Evolutionary conservation across 1,140 invertebrate species (phyloP).

Genomic region (Drosophila pallidifrons): DNA sequence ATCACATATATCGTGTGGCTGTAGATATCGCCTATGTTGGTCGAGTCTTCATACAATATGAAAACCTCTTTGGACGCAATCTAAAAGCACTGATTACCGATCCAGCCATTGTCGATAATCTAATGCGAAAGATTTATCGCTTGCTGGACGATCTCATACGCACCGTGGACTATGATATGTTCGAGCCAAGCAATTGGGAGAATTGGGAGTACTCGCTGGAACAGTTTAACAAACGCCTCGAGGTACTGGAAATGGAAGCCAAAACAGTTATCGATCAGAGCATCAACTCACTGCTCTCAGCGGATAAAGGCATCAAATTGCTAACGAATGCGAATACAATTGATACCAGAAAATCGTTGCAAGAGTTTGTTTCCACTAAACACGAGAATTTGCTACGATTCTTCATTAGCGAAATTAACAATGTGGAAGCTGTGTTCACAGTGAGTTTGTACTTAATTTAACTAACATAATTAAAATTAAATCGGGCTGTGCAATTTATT

Average conservation of each 20-base stretch:
- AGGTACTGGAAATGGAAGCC: constrained; percentile 91
- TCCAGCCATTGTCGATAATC: constrained; percentile 93
- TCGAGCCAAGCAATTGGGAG: constrained; percentile 90
- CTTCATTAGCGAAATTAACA: constrained; percentile 92
- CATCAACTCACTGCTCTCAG: constrained; percentile 91
- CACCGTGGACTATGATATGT: constrained; percentile 93
- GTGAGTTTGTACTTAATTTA: constrained; percentile 82
- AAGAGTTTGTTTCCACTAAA: constrained; percentile 90
- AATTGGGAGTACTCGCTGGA: constrained; percentile 93
- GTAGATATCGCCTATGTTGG: constrained; percentile 91
- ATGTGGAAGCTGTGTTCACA: constrained; percentile 89
- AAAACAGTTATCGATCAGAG: constrained; percentile 94
- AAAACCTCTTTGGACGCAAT: constrained; percentile 94
- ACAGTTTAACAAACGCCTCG: constrained; percentile 91
- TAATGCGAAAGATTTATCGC: constrained; percentile 87
- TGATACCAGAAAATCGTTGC: constrained; percentile 90
- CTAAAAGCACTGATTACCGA: constrained; percentile 94
- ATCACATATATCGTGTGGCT: constrained; percentile 93
- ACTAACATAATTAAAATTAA: background rate
- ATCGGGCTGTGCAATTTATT: background rate
- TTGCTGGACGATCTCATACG: constrained; percentile 90
- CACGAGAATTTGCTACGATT: constrained; percentile 94
- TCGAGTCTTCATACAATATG: constrained; percentile 92
- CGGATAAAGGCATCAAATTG: constrained; percentile 92
- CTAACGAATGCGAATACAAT: constrained; percentile 92